These are phyloP conservation scores for Strix aluco DNA, from an alignment of 2,113 vertebrate genomes.

Conservation along the genomic window DNA sequence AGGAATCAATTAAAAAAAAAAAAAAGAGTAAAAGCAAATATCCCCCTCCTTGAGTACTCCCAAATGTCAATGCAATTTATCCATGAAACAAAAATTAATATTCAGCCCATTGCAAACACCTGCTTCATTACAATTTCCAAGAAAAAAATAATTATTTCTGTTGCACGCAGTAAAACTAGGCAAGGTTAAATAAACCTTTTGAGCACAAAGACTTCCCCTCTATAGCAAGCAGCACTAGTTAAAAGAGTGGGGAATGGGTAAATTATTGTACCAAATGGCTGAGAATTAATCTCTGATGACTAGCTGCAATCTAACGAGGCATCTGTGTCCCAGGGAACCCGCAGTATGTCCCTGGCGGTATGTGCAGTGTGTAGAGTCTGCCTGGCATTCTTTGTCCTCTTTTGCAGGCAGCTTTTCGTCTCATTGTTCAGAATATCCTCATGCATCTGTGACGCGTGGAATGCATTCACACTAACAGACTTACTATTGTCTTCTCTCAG, in stretches of 20 bases:
- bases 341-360: slow-evolving; percentile 81
- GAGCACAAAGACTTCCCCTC: slow-evolving; percentile 71
- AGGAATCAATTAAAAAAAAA: not conserved
- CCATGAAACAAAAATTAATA: slow-evolving; percentile 40
- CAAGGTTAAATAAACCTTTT: slow-evolving; percentile 75
- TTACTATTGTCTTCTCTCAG: slow-evolving; percentile 83
- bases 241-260: slow-evolving; percentile 80
- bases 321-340: slow-evolving; percentile 85
- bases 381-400: slow-evolving; percentile 81
- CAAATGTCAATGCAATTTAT: not conserved
- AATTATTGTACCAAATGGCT: slow-evolving; percentile 87
- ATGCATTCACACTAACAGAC: slow-evolving; percentile 86
- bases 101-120: slow-evolving; percentile 47
- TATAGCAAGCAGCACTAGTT: slow-evolving; percentile 71
- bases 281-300: slow-evolving; percentile 85
- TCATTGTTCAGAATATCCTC: slow-evolving; percentile 86
- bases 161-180: slow-evolving; percentile 55
- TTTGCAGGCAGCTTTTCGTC: slow-evolving; percentile 81
- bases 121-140: slow-evolving; percentile 41
- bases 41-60: not conserved
- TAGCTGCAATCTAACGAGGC: slow-evolving; percentile 84
- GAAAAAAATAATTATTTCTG: slow-evolving; percentile 66
- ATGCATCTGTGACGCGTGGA: slow-evolving; percentile 87
- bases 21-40: not conserved
- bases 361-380: slow-evolving; percentile 78